Base-by-base conservation (phyloP, 2,888 invertebrate genomes). In the Colostygia pectinataria region DNA sequence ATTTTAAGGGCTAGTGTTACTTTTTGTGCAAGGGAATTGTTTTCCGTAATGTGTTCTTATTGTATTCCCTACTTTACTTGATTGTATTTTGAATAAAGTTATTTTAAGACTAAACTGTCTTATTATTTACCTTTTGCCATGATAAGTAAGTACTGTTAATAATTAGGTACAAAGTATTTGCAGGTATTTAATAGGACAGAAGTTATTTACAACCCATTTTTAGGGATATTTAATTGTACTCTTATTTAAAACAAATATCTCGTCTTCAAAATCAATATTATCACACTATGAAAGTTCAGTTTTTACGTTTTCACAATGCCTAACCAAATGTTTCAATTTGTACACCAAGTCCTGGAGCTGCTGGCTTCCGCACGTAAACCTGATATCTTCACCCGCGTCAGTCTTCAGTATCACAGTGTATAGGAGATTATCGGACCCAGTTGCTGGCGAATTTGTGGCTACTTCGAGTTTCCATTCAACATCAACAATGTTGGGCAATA, bases 301-400 rank as follows among this genome's bases (percentile, higher is more conserved):
- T 71, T 83, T 88, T 24, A 92, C 72, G 66, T 86, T 91, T 59
- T 93, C 92, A 66, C 93, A 91, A 67, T 94, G 93, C 59, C 92
- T 78, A 38, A 92, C 87, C 37, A 92, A 88, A 68, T 94, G 93
- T 71, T 93, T 93, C 13, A 94, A 74, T 77, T 93, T 94, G 63
- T 92, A 92, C 49, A 94, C 92, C 45, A 94, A 81, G 77, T 94
- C 93, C 66, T 93, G 93, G 34, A 94, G 68, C 65, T 93, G 92
- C 57, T 92, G 93, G 25, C 89, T 90, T 29, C 91, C 92, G 68
- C 94, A 94, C 2, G 91, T 91, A 61, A 94, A 94, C 55, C 83
- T 83, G 9, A 93, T 68, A 63, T 90, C 83, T 24, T 91, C 84
- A 2, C 84, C 84, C 1, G 54, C 57, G 29, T 90, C 82, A 0